Base-by-base conservation (phyloP, 2,113 vertebrate genomes). In the Ctenomys sociabilis region DNA sequence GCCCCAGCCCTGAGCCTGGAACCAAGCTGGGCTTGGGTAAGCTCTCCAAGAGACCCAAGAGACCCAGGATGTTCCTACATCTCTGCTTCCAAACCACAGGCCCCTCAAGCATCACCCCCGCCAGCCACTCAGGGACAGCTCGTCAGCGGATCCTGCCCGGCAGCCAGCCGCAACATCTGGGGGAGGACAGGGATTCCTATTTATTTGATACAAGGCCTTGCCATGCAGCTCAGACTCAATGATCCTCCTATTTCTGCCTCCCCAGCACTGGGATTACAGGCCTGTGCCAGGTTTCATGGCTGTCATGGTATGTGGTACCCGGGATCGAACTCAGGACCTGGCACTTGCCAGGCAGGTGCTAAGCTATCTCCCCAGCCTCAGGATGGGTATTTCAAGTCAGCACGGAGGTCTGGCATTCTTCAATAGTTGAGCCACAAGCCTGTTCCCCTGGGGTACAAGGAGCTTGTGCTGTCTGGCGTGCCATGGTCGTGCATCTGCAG, bases 401-500 rank as follows among this genome's bases (percentile, higher is more conserved):
- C 77, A 52, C 1, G 7, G 14, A 54, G 30, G 63, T 66, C 64
- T 32, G 2, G 8, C 72, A 78, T 32, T 57, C 77, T 43, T 30
- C 16, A 49, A 30, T 37, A 7, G 2, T 28, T 22, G 32, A 21
- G 21, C 90, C 43, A 9, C 12, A 24, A 19, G 30, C 0, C 0
- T 14, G 0, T 40, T n/a, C 90, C 90, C 30, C 12, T 3, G 0
- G 37, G 77, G 30, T 1, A 7, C 61, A 11, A 54, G 2, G 61
- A 73, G 52, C 73, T 3, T 0, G 32, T 68, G 83, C 85, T 2
- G 2, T 57, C 85, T 14, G 1, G 61, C 22, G 6, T 12, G 37
- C 63, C 26, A 2, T 0, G 7, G 45, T 49, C 85, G 45, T 19
- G 28, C 7, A 1, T 12, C 75, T 0, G 0, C 17, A 22, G 45